Conservation (phyloP, 2,888 invertebrate species). For the Diarsia brunnea region DNA sequence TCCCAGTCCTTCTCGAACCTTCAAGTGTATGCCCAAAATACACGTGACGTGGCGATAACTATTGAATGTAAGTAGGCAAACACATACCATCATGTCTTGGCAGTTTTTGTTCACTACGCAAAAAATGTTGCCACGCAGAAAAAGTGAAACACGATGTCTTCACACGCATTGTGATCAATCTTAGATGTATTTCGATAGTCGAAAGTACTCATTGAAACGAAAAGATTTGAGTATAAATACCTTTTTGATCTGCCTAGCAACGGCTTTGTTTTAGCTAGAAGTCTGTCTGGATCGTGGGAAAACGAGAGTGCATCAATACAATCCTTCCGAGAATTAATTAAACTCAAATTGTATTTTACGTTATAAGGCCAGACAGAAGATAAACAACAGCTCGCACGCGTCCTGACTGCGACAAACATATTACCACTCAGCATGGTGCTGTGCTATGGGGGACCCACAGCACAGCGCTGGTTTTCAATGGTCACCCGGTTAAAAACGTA, state of each 20-base stretch:
- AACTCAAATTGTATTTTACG: neutral
- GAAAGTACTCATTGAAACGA: slow-evolving; percentile 7
- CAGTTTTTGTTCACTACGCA: slow-evolving; percentile 22
- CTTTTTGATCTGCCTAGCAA: neutral
- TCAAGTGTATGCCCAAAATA: slow-evolving; percentile 4
- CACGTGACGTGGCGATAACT: neutral
- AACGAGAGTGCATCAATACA: neutral
- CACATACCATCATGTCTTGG: slow-evolving; percentile 24
- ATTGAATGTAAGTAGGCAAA: neutral
- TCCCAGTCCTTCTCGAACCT: neutral
- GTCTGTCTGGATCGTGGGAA: slow-evolving; percentile 22
- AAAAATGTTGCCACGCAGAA: slow-evolving; percentile 37
- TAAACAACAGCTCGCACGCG: too few relatives aligned
- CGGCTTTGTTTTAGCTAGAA: neutral
- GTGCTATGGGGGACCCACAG: too few relatives aligned
- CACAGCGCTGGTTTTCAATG: too few relatives aligned
- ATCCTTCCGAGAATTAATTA: neutral
- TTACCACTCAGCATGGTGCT: too few relatives aligned
- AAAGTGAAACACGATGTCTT: slow-evolving; percentile 36
- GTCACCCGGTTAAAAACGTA: too few relatives aligned
- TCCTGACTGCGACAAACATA: too few relatives aligned
- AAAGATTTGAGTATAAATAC: slow-evolving; percentile 2
- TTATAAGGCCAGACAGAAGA: too few relatives aligned
- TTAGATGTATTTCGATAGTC: neutral
- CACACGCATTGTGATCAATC: slow-evolving; percentile 5